These are phyloP conservation scores for Rhagophthalmus giganteus DNA, from an alignment of 2,888 invertebrate species.

Conservation along the genomic window DNA sequence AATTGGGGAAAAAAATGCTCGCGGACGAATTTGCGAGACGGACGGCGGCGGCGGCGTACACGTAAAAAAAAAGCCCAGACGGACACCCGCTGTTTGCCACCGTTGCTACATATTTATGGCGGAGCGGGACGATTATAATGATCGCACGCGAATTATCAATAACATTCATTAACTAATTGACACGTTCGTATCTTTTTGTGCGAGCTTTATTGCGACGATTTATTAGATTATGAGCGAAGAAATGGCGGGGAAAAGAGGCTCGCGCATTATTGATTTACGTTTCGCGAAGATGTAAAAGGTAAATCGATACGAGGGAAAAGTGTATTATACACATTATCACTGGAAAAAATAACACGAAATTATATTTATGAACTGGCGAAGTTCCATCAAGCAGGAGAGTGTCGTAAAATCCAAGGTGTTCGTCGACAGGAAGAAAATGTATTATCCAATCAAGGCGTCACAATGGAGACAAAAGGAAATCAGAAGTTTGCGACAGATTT, in stretches of 20 bases:
- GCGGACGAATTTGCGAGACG: too few relatives aligned
- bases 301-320: background rate
- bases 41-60: too few relatives aligned
- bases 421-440: conserved; percentile 47
- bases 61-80: too few relatives aligned
- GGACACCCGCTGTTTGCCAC: conserved; percentile 50
- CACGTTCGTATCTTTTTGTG: conserved; percentile 6
- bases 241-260: too few relatives aligned
- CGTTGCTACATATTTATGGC: conserved; percentile 45
- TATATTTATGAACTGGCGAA: background rate
- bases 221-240: too few relatives aligned
- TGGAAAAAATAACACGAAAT: background rate
- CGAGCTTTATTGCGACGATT: background rate
- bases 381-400: background rate
- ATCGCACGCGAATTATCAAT: conserved; percentile 55
- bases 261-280: background rate
- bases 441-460: conserved; percentile 52
- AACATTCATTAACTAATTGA: conserved; percentile 57
- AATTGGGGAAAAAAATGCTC: background rate
- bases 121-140: conserved; percentile 34
- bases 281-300: too few relatives aligned
- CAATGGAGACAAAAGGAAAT: conserved; percentile 54
- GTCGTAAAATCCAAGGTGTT: background rate
- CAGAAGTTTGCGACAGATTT: conserved; percentile 53
- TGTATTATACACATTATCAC: background rate